Base-by-base conservation (phyloP, 2,797 vertebrate genomes). In the Poecilia velifera region DNA sequence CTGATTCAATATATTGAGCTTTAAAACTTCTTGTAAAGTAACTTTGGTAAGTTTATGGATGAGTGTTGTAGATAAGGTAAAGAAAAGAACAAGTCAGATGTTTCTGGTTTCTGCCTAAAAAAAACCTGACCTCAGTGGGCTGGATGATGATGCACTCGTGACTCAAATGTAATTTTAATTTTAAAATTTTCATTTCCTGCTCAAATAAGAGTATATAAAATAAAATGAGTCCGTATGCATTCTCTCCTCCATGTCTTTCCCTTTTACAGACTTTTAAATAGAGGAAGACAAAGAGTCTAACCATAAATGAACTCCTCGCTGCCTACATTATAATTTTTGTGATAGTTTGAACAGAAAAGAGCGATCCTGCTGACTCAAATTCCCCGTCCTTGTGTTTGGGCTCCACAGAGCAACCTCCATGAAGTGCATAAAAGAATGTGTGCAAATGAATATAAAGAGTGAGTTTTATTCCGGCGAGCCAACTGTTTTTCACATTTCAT, bases 401-500 rank as follows among this genome's bases (percentile, higher is more conserved):
- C 84, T 86, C 72, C 59, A 76, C 86, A 93, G 89, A 91, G 84
- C 89, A 91, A 94, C 90, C 90, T 85, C 77, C 87, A 82, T 90
- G 92, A 94, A 92, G 92, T 92, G 87, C 91, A 93, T 91, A 92
- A 92, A 95, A 91, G 81, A 90, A 90, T 90, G 88, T 93, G 91
- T 94, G 90, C 94, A 94, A 94, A 94, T 91, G 85, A 92, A 93
- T 93, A 92, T 93, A 84, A 94, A 94, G 93, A 89, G 90, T 86
- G 90, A 88, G 90, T 86, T 92, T 94, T 90, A 91, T 83, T 84
- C 82, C 84, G 82, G 89, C 59, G 16, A 77, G 79, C 82, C 86
- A 80, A 84, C 84, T 88, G 90, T 92, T 93, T 94, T 94, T 94
- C 82, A 89, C 92, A 86, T 89, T 91, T 86, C 78, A 86, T 90